Evolutionary conservation across 92 coral and sea anemone genomes (phyloP), one percentile per base, ranked within the genome.

Genomic region (Actinernus sp.): DNA sequence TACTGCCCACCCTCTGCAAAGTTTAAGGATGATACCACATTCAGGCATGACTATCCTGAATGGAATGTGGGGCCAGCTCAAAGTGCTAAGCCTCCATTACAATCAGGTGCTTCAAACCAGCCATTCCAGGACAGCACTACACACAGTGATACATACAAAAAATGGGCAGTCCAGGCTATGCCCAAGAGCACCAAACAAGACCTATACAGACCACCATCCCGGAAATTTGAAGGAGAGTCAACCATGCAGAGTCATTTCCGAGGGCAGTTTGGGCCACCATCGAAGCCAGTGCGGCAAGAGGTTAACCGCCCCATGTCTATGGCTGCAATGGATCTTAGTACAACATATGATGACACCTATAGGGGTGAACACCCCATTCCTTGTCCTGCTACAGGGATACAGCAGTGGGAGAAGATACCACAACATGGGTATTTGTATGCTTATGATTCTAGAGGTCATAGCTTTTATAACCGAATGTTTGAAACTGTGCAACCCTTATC

Each of bases 41-140:
- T 95, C 69, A 87, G 75, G 49, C 95, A 92, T 31, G 99, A 95
- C 63, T 95, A 85, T 61, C 96, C 97, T n/a, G 71, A 88, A 47
- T 88, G 92, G 79, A 80, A 57, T 63, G 69, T 84, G 3, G 82
- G 88, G 10, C 99, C 97, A 43, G 99, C 99, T 26, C 73, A 64
- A 36, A 92, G 97, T 57, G 97, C 93, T 3, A 95, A 81, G 61
- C 99, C 99, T 20, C 91, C 92, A 5, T 71, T 86, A 17, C 72
- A 83, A 43, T 67, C 97, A 27, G 64, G 85, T 58, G 83, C 84
- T 24, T 95, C 97, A 4, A 88, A 82, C 40, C 96, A 95, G 71
- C 99, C 99, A 14, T 87, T 95, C 76, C 92, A 87, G 38, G 99
- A 95, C 56, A 91, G 93, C 65, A 95, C 99, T 8, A 92, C 97